These are phyloP conservation scores for Lordiphosa fenestrarum DNA, from an alignment of 2,888 invertebrate genomes.

Conservation along the genomic window DNA sequence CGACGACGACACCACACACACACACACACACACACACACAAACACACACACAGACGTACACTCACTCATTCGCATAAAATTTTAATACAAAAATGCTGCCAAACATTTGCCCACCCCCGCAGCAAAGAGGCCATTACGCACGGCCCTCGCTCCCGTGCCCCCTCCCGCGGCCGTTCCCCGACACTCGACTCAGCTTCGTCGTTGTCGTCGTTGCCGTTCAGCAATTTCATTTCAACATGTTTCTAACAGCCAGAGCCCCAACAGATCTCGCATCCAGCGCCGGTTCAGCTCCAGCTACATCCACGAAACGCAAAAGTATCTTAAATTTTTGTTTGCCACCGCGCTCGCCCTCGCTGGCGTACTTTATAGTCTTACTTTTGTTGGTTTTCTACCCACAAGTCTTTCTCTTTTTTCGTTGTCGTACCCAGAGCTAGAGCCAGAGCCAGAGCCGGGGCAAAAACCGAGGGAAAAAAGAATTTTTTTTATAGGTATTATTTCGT, in stretches of 20 bases:
- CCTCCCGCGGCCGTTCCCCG: conserved; percentile 18
- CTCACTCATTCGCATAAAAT: conserved; percentile 35
- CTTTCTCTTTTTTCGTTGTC: conserved; percentile 74
- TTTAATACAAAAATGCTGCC: conserved; percentile 68
- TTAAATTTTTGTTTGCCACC: conserved; percentile 62
- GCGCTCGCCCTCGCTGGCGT: conserved; percentile 31
- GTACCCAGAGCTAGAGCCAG: conserved; percentile 33
- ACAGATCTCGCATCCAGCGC: conserved; percentile 58
- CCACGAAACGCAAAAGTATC: conserved; percentile 58
- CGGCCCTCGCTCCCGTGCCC: conserved; percentile 29
- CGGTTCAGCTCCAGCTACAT: conserved; percentile 24
- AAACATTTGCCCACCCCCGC: conserved; percentile 68
- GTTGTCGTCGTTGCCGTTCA: conserved; percentile 52
- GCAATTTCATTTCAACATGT: conserved; percentile 73
- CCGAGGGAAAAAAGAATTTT: conserved; percentile 43
- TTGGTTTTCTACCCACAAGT: conserved; percentile 78
- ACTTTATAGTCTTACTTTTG: conserved; percentile 75
- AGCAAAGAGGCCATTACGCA: conserved; percentile 55
- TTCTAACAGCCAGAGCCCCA: conserved; percentile 52
- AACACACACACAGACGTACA: conserved; percentile 20
- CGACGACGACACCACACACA: conserved; percentile 30
- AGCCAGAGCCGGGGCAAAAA: conserved; percentile 39
- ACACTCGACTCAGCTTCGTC: conserved; percentile 31
- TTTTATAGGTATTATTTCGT: conserved; percentile 74
- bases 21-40: conserved; percentile 19